Percentiles rank a stretch among this genome's conserved stretches.
Conservation (phyloP, 2,113 vertebrate species). For the Neotragus moschatus region DNA sequence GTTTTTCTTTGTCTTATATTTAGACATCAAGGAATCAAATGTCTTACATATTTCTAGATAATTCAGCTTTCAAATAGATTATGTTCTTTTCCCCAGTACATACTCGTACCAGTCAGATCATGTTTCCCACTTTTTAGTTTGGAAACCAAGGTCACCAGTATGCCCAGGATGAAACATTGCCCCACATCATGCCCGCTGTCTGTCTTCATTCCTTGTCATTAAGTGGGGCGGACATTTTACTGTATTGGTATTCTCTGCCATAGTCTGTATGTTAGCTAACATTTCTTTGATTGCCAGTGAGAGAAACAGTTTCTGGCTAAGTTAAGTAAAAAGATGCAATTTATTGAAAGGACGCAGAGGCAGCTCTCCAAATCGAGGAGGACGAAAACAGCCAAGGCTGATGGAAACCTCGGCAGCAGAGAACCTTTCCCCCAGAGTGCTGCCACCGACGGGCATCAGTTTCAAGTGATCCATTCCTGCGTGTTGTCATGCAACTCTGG, state of each 20-base stretch:
- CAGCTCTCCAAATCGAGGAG: neutral
- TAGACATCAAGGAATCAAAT: neutral
- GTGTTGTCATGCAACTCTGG: neutral
- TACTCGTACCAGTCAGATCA: neutral
- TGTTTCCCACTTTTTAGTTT: neutral
- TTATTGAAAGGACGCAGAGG: neutral
- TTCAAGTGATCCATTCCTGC: neutral
- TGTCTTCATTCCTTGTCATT: neutral
- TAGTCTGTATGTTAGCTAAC: neutral
- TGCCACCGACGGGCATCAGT: neutral
- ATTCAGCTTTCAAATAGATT: neutral
- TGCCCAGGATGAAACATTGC: neutral
- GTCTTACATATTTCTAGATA: neutral
- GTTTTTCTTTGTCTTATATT: neutral
- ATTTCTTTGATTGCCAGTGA: slow-evolving; percentile 36
- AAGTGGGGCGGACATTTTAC: neutral
- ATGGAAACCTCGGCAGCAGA: neutral
- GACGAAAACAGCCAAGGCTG: neutral
- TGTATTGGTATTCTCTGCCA: neutral
- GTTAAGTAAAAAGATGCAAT: neutral
- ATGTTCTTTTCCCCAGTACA: neutral
- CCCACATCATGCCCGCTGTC: neutral
- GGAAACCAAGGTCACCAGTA: slow-evolving; percentile 4
- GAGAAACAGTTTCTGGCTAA: slow-evolving; percentile 1
- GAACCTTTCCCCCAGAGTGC: neutral